Conservation (phyloP, 1,140 invertebrate genomes). For the Asbolus verrucosus region DNA sequence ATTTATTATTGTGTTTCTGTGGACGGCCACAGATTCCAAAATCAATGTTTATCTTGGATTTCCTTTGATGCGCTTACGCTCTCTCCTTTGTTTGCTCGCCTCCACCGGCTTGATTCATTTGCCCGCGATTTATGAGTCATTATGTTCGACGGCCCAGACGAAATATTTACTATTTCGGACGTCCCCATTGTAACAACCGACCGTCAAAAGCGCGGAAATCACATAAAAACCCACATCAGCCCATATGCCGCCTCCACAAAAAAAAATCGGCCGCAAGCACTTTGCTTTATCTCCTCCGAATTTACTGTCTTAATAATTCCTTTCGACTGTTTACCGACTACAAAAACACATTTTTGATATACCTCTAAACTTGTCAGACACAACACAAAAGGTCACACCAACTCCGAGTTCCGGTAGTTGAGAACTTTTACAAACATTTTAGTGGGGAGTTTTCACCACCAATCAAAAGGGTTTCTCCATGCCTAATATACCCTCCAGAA, state of each 20-base stretch:
- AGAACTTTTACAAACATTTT: too few relatives aligned
- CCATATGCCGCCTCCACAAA: slow-evolving; percentile 18
- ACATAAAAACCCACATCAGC: slow-evolving; percentile 7
- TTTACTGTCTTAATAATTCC: neutral
- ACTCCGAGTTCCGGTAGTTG: too few relatives aligned
- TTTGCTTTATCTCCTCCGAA: slow-evolving; percentile 7
- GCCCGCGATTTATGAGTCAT: slow-evolving; percentile 48
- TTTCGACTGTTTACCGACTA: neutral
- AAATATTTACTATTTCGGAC: slow-evolving; percentile 48
- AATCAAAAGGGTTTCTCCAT: too few relatives aligned
- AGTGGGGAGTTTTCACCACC: too few relatives aligned
- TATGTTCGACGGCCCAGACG: slow-evolving; percentile 46
- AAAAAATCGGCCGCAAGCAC: neutral
- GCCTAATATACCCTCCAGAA: too few relatives aligned
- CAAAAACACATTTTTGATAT: too few relatives aligned
- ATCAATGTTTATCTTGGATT: slow-evolving; percentile 55
- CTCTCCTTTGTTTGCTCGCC: slow-evolving; percentile 18
- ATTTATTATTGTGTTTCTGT: slow-evolving; percentile 55
- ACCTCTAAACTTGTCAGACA: too few relatives aligned
- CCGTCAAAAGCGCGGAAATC: slow-evolving; percentile 30
- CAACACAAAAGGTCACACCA: too few relatives aligned
- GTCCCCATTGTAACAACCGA: slow-evolving; percentile 18
- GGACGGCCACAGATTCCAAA: slow-evolving; percentile 49
- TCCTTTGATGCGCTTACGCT: slow-evolving; percentile 40
- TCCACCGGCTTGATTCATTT: slow-evolving; percentile 46